phyloP scores from a whole-genome alignment of 35 echinoderm and acorn worm species.

The Antedon bifida region DNA sequence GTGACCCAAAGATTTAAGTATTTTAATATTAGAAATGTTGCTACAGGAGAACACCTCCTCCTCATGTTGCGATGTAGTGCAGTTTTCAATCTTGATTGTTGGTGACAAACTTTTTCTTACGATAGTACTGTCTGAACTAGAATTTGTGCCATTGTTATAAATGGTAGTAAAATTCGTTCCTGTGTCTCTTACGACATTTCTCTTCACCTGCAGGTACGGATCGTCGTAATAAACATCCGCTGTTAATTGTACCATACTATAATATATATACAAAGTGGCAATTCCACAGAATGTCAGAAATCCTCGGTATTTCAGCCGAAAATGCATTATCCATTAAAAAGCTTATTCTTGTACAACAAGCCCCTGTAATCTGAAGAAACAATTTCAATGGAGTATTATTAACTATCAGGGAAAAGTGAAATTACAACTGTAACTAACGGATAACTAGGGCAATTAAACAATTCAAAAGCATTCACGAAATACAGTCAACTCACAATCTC shows the following conservation, averaged over 20 bases:
- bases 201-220: not conserved
- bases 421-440: too few species aligned
- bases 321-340: too few species aligned
- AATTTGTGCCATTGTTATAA: not conserved
- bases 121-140: not conserved
- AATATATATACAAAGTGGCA: not conserved
- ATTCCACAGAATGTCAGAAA: not conserved
- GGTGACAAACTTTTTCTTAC: too few species aligned
- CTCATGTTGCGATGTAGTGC: not conserved
- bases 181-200: not conserved
- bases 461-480: too few species aligned
- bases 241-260: not conserved
- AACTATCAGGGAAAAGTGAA: too few species aligned
- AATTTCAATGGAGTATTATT: too few species aligned
- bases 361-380: too few species aligned
- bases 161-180: not conserved
- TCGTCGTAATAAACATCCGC: not conserved
- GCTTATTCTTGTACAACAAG: too few species aligned
- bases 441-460: too few species aligned
- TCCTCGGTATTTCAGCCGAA: not conserved
- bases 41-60: not conserved
- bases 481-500: too few species aligned
- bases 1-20: slow-evolving; percentile 9
- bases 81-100: not conserved
- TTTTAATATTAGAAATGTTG: not conserved